phyloP scores from a whole-genome alignment of 2,888 invertebrate genomes.

The Torymus texanus region DNA sequence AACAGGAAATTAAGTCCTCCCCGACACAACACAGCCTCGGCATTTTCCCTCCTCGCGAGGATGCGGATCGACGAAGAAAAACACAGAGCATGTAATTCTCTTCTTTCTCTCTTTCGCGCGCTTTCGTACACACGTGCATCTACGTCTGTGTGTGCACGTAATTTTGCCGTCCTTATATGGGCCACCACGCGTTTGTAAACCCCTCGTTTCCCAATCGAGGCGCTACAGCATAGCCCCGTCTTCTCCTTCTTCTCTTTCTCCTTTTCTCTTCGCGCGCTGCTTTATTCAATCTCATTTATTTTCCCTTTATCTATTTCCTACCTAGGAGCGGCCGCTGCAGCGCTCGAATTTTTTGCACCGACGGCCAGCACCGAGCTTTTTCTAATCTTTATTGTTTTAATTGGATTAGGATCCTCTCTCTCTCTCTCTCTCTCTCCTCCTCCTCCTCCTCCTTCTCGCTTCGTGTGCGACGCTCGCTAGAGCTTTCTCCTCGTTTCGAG shows the following conservation, averaged over 20 bases:
- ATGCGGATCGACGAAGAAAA: too few relatives aligned
- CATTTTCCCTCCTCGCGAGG: background rate
- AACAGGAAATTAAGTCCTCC: conserved; percentile 43
- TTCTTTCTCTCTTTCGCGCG: too few relatives aligned
- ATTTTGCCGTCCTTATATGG: too few relatives aligned
- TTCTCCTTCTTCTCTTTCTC: background rate
- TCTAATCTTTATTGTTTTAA: conserved; percentile 50
- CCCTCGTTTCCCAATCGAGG: too few relatives aligned
- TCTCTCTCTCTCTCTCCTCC: conserved; percentile 5
- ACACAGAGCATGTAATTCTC: too few relatives aligned
- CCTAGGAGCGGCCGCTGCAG: background rate
- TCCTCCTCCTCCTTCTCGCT: background rate
- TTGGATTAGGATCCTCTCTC: conserved; percentile 37
- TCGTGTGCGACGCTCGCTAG: background rate
- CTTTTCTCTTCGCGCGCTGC: conserved; percentile 3
- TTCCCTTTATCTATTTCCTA: conserved; percentile 34
- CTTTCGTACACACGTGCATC: too few relatives aligned
- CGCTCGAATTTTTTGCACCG: conserved; percentile 1
- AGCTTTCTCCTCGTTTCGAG: background rate
- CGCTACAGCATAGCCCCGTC: too few relatives aligned
- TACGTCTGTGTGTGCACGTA: too few relatives aligned
- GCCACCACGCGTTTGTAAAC: too few relatives aligned
- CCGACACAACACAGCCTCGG: background rate
- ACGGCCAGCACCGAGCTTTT: background rate
- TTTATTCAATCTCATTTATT: conserved; percentile 52